phyloP scores from a whole-genome alignment of 2,113 vertebrate species.

The Gymnogyps californianus region DNA sequence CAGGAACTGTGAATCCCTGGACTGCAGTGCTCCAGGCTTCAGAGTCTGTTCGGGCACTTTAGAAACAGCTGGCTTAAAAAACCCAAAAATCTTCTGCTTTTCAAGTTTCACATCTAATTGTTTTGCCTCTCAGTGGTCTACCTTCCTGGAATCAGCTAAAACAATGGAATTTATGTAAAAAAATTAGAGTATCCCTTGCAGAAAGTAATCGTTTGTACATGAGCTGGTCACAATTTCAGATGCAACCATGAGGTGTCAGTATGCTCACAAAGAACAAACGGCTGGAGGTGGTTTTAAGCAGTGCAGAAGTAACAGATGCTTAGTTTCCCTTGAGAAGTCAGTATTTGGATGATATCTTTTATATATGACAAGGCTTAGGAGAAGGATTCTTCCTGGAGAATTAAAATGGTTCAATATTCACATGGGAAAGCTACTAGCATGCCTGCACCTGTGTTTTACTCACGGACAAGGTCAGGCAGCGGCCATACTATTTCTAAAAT shows the following conservation, averaged over 20 bases:
- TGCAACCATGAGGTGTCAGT: constrained; percentile 69
- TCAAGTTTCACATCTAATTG: background rate
- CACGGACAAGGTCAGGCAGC: background rate
- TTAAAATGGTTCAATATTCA: background rate
- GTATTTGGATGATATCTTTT: background rate
- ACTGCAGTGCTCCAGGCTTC: background rate
- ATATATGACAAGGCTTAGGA: background rate
- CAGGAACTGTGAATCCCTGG: background rate
- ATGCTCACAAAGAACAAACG: constrained; percentile 11
- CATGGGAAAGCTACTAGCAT: background rate
- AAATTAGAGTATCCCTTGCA: accelerated
- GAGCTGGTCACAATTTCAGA: background rate
- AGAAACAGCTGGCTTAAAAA: background rate
- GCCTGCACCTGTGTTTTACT: background rate
- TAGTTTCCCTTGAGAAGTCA: background rate
- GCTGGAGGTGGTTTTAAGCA: background rate
- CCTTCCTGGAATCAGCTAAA: background rate
- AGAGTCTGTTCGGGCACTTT: background rate
- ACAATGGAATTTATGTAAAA: background rate
- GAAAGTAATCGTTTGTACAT: background rate
- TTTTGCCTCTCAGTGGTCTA: accelerated
- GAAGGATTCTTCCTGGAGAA: background rate
- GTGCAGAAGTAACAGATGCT: background rate
- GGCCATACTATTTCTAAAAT: background rate
- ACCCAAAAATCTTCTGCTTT: background rate